Percentiles rank a stretch among this genome's conserved stretches.
Evolutionary conservation across 1,140 invertebrate genomes (phyloP).

Genomic region (Coelopa frigida): DNA sequence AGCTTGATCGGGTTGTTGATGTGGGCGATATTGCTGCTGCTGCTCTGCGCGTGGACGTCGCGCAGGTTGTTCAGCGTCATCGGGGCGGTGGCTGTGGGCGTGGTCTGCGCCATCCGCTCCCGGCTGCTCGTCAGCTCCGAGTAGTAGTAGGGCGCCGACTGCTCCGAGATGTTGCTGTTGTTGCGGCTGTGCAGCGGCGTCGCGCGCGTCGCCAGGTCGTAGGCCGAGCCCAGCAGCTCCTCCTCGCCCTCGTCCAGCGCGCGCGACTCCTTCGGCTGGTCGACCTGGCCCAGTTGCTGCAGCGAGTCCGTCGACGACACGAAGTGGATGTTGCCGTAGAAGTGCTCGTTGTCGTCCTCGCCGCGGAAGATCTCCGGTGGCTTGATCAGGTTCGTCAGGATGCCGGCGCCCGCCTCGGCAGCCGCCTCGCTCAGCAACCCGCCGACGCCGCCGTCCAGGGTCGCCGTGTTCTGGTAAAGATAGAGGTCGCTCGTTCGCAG

Average conservation of each 20-base stretch:
- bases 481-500: constrained; percentile 49
- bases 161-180: constrained; percentile 47
- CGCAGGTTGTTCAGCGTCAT: constrained; percentile 60
- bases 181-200: constrained; percentile 39
- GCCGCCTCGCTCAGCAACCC: constrained; percentile 23
- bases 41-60: constrained; percentile 46
- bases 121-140: constrained; percentile 61
- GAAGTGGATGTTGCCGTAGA: constrained; percentile 42
- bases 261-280: not conserved
- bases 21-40: constrained; percentile 62
- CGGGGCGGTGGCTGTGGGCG: constrained; percentile 18
- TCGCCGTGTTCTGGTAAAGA: constrained; percentile 24
- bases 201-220: constrained; percentile 1
- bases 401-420: constrained; percentile 18
- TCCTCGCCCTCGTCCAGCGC: no score
- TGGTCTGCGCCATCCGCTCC: constrained; percentile 19
- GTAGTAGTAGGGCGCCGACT: constrained; percentile 77
- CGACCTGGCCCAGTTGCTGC: constrained; percentile 19
- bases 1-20: constrained; percentile 69
- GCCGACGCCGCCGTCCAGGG: constrained; percentile 12
- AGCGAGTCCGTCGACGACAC: constrained; percentile 41
- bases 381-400: constrained; percentile 36
- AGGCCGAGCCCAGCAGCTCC: constrained; percentile 13
- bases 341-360: constrained; percentile 37
- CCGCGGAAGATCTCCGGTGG: constrained; percentile 41